Evolutionary conservation across 2,888 invertebrate genomes (phyloP).

Genomic region (Muschampia plurimacula): DNA sequence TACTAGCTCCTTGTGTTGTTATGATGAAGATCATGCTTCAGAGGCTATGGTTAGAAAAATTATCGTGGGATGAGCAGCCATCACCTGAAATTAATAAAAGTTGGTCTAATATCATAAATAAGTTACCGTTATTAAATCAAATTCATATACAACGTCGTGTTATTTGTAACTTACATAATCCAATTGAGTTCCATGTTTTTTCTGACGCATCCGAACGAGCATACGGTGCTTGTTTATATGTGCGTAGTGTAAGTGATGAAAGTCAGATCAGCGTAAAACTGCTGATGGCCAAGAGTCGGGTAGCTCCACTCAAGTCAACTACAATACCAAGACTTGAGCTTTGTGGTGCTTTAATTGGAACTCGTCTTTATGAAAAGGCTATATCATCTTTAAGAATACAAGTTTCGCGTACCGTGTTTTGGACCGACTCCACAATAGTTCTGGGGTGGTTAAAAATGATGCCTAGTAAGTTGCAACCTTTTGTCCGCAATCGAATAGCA

Average conservation of each 20-base stretch:
- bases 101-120: slow-evolving; percentile 10
- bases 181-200: slow-evolving; percentile 47
- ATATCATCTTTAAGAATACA: slow-evolving; percentile 41
- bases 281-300: slow-evolving; percentile 48
- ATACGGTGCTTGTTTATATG: slow-evolving; percentile 41
- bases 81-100: slow-evolving; percentile 17
- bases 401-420: slow-evolving; percentile 41
- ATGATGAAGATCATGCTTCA: slow-evolving; percentile 39
- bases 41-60: slow-evolving; percentile 33
- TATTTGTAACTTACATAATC: slow-evolving; percentile 39
- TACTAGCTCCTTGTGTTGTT: slow-evolving; percentile 37
- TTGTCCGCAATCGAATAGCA: slow-evolving; percentile 50
- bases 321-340: slow-evolving; percentile 54
- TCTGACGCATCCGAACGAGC: neutral
- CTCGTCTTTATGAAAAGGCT: slow-evolving; percentile 48
- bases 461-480: slow-evolving; percentile 47
- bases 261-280: slow-evolving; percentile 41
- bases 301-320: slow-evolving; percentile 48
- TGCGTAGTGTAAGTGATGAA: slow-evolving; percentile 39
- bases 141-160: slow-evolving; percentile 46
- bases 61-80: slow-evolving; percentile 14
- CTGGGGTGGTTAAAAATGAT: slow-evolving; percentile 47
- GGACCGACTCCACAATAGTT: slow-evolving; percentile 53
- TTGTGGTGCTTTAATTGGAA: slow-evolving; percentile 50
- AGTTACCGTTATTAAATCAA: slow-evolving; percentile 41